A percentile compares a stretch with the other conserved stretches of the same genome.
phyloP scores from a whole-genome alignment of 64 coral and sea anemone genomes.

The Dendronephthya gigantea region DNA sequence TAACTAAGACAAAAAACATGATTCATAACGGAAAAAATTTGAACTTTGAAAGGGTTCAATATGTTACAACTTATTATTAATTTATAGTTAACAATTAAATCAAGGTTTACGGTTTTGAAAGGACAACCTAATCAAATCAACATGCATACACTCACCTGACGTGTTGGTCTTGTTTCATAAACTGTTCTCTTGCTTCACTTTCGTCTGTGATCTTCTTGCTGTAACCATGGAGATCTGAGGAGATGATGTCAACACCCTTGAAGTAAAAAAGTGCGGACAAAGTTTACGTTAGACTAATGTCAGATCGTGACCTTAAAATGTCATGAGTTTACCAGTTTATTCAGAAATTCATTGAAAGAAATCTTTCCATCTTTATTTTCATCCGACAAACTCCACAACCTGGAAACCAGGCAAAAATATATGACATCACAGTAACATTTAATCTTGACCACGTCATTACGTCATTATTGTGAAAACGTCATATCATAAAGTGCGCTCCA shows the following conservation, averaged over 20 bases:
- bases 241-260: conserved; percentile 80
- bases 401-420: background rate
- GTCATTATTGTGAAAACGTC: no score
- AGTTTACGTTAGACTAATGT: background rate
- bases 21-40: no score
- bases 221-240: conserved; percentile 71
- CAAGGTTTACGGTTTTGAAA: no score
- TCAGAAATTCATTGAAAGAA: conserved; percentile 90
- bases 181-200: conserved; percentile 79
- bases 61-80: no score
- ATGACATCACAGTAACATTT: background rate
- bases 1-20: no score
- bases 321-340: conserved; percentile 52
- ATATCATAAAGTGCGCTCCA: no score
- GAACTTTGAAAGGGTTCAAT: no score
- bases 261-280: no score
- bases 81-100: no score
- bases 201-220: conserved; percentile 81
- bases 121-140: background rate
- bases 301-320: background rate
- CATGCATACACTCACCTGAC: conserved; percentile 20
- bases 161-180: conserved; percentile 72
- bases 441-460: background rate
- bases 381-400: conserved; percentile 83
- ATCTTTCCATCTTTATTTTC: conserved; percentile 54